Base-by-base conservation (phyloP, 2,113 vertebrate species). In the Ursus arctos region DNA sequence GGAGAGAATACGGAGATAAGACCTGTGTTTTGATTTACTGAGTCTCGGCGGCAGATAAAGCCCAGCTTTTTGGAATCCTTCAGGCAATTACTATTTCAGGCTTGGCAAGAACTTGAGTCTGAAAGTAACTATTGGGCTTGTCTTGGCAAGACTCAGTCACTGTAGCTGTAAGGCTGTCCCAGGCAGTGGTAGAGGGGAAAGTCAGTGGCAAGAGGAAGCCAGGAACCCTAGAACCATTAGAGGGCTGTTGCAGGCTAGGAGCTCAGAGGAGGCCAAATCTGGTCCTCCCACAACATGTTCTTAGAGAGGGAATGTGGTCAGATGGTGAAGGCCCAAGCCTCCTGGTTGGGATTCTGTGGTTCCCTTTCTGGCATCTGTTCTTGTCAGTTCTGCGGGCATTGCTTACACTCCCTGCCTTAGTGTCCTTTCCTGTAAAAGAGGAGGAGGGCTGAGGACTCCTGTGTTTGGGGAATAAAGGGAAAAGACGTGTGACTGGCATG, bases 41-140 rank as follows among this genome's bases (percentile, higher is more conserved):
- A 89, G 92, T 94, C 97, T 97, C 84, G 0, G 43, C 69, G 92
- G 96, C 94, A 99, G 99, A 99, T 98, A 98, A 98, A 98, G 97
- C 0, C 89, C 0, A 69, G 97, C 95, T 97, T 98, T 98, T 91
- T 63, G 96, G 97, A 97, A 97, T 93, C 97, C 98, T 98, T 97
- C 97, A 92, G 84, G 95, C 88, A 97, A 95, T 97, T 97, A 98
- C 98, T 98, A 5, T 98, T 98, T 97, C 40, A 83, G 98, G 28
- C 96, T 98, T 97, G 97, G 83, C 98, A 94, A 96, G 97, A 98
- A 98, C 96, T 97, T 6, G 18, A 97, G 96, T 88, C 96, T 91
- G 49, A 97, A 96, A 90, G 98, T 43, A 95, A 96, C 97, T 98
- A 88, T 92, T 83, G 98, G 97, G 98, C 79, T 92, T 94, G 92